These are phyloP conservation scores for Metacarcinus magister DNA, from an alignment of 2,888 invertebrate species.

Conservation along the genomic window DNA sequence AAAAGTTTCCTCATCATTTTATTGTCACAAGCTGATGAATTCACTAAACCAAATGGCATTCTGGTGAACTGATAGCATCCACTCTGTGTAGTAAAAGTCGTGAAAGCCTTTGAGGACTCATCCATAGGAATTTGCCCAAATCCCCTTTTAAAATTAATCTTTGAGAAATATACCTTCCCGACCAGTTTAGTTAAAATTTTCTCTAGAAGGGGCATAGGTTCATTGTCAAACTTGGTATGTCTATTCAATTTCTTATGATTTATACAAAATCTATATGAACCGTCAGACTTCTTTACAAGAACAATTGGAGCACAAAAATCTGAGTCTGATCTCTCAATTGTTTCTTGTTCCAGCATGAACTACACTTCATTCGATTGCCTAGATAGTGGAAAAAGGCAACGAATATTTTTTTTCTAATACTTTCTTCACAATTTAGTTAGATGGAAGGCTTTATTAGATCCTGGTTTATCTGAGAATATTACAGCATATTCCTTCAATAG, in stretches of 20 bases:
- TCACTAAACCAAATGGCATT: conserved; percentile 33
- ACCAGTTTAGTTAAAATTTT: conserved; percentile 4
- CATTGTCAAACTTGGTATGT: conserved; percentile 40
- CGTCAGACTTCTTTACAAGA: conserved; percentile 84
- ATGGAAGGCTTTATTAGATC: background rate
- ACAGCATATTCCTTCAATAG: too few species aligned
- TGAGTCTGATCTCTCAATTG: conserved; percentile 83
- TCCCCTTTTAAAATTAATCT: background rate
- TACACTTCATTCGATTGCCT: conserved; percentile 78
- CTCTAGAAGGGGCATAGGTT: conserved; percentile 15
- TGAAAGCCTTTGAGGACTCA: background rate
- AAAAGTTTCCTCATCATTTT: conserved; percentile 52
- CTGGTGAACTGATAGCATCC: background rate
- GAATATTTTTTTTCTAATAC: conserved; percentile 12
- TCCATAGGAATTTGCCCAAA: conserved; percentile 26
- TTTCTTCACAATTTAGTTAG: background rate
- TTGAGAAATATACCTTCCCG: background rate
- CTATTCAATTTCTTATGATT: conserved; percentile 40
- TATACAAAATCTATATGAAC: conserved; percentile 23
- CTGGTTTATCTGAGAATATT: too few species aligned
- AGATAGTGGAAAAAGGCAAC: background rate
- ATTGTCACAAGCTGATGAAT: background rate
- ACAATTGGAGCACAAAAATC: conserved; percentile 84
- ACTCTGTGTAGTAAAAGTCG: background rate
- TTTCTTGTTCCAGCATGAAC: conserved; percentile 83